Base-by-base conservation (phyloP, 2,113 vertebrate genomes). In the Scomber colias region DNA sequence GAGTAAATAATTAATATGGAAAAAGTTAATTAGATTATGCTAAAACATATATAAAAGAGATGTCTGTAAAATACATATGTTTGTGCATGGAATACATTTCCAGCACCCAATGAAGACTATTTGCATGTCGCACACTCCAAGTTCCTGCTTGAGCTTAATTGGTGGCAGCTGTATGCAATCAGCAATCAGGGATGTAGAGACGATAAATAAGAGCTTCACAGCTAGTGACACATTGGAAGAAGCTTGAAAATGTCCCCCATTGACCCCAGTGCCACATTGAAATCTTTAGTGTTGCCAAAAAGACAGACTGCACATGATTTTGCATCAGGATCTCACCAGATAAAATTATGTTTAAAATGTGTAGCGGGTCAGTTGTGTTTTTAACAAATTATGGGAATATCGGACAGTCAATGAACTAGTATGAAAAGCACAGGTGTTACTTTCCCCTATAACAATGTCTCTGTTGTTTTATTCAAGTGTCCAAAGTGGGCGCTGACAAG, bases 121-220 rank as follows among this genome's bases (percentile, higher is more conserved):
- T 65, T 40, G 31, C 62, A 57, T 46, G 75, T 83, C 11, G 24
- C 75, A 79, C 17, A 27, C 48, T 79, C 68, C 27, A 50, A 71
- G 61, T 73, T 77, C 56, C 79, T 53, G 72, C 60, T 53, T 11
- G 55, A 69, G 81, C 60, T 76, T 87, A 91, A 91, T 91, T 85
- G 85, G 74, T 57, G 75, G 85, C 89, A 92, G 88, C 88, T 93
- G 90, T 87, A 79, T 3, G 76, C 87, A 92, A 91, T 93, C 88
- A 89, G 89, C 65, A 92, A 92, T 89, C 92, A 90, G 75, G 70
- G 81, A 83, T 15, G 60, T 61, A 68, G 71, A 71, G 85, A 85
- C 86, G 67, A 75, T 81, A 83, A 86, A 87, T 82, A 81, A 82
- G 74, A 85, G 80, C 77, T 71, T 62, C 71, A 82, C 63, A 75